These are phyloP conservation scores for Pachydiplax longipennis DNA, from an alignment of 2,888 invertebrate species.

Conservation along the genomic window DNA sequence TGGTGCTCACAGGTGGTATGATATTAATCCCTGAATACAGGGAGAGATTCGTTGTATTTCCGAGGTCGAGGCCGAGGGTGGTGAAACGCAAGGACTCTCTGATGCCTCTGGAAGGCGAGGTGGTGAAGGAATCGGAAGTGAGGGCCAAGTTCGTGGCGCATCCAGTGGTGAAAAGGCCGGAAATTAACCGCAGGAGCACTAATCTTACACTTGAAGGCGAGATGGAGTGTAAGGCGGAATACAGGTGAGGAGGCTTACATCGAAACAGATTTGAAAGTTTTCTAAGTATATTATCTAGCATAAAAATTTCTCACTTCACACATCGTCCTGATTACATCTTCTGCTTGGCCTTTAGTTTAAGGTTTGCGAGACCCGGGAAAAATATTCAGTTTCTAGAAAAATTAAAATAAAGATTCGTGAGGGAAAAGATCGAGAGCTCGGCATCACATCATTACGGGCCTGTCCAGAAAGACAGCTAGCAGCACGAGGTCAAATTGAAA, in stretches of 20 bases:
- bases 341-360: too few relatives aligned
- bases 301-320: too few relatives aligned
- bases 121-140: constrained; percentile 34
- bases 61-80: constrained; percentile 15
- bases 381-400: too few relatives aligned
- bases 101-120: constrained; percentile 9
- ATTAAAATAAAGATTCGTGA: too few relatives aligned
- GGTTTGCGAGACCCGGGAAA: too few relatives aligned
- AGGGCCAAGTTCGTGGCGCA: constrained; percentile 30
- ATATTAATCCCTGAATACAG: background rate
- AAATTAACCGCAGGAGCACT: background rate
- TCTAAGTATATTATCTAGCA: too few relatives aligned
- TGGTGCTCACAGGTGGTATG: background rate
- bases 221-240: constrained; percentile 32
- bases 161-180: background rate
- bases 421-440: too few relatives aligned
- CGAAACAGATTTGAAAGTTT: too few relatives aligned
- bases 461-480: too few relatives aligned
- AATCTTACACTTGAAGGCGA: background rate
- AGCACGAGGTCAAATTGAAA: too few relatives aligned
- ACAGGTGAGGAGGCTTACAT: background rate
- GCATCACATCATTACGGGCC: too few relatives aligned
- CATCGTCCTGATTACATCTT: too few relatives aligned
- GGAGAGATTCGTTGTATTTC: constrained; percentile 12
- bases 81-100: constrained; percentile 26